Conservation (phyloP, 2,888 invertebrate species). For the Oligia latruncula region DNA sequence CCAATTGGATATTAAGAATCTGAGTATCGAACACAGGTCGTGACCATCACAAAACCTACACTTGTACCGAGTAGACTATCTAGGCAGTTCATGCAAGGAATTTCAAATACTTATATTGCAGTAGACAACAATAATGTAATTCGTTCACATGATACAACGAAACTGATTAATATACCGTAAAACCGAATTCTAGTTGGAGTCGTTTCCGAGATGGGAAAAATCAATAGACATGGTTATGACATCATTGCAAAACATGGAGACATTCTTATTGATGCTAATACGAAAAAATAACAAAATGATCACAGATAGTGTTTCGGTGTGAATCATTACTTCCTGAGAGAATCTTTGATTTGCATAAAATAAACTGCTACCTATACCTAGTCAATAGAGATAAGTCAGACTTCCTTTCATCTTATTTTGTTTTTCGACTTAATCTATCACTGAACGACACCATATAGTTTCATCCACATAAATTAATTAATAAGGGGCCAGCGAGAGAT, state of each 20-base stretch:
- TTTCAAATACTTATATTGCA: neutral
- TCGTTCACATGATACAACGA: neutral
- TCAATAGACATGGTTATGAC: slow-evolving; percentile 17
- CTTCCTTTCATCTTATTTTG: neutral
- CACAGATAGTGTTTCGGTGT: neutral
- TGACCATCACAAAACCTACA: neutral
- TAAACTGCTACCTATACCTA: neutral
- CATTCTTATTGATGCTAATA: slow-evolving; percentile 29
- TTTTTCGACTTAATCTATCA: slow-evolving; percentile 25
- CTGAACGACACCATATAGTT: slow-evolving; percentile 39
- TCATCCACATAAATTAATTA: slow-evolving; percentile 16
- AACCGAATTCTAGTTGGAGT: neutral
- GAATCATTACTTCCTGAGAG: neutral
- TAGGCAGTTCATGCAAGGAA: neutral
- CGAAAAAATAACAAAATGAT: slow-evolving; percentile 15
- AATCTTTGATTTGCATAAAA: neutral
- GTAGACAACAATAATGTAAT: neutral
- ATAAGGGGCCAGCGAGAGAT: slow-evolving; percentile 45
- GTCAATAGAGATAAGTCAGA: neutral
- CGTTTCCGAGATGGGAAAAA: neutral
- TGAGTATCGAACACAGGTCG: no score
- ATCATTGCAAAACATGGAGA: slow-evolving; percentile 6
- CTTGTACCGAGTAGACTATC: neutral
- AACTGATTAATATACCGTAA: neutral
- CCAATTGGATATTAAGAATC: neutral